Evolutionary conservation across 2,113 vertebrate species (phyloP), one percentile per base, ranked within the genome.

Genomic region (Jacana jacana): DNA sequence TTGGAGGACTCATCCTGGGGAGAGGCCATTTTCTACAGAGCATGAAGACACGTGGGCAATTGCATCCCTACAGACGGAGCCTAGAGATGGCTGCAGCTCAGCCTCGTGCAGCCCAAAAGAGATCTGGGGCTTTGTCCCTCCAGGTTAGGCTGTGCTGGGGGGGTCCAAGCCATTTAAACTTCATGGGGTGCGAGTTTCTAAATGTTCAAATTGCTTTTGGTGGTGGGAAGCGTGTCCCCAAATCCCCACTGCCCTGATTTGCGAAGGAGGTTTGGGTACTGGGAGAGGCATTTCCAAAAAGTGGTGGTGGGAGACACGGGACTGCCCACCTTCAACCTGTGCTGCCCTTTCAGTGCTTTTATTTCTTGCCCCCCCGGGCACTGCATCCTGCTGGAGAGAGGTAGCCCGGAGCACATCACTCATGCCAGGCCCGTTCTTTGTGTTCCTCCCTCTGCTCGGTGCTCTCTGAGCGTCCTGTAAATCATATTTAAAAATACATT

Each of bases 401-500:
- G 75, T 65, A 78, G 72, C 80, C 83, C 15, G 10, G 16, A 80
- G 61, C 65, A 58, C 68, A 75, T 89, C 39, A 25, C 65, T 94
- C 57, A 9, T 60, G 79, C 91, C 93, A 90, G 83, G 30, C 17
- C 27, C 70, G 79, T 46, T 64, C 95, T 93, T 92, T 77, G 7
- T 86, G 92, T 39, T 57, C 77, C 79, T 93, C 48, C 48, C 22
- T 64, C 76, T 63, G 64, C 81, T 79, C 2, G 0, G 37, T 86
- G 83, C 48, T 95, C 65, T 91, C 65, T 16, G 51, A 95, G 52
- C 20, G 2, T 94, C 88, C 85, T 91, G 94, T 97, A 97, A 97
- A 97, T 97, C 95, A 96, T 92, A 92, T 95, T 97, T 96, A 90
- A 95, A 96, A 96, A 88, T 78, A 91, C 93, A 92, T 97, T 96